phyloP scores from a whole-genome alignment of 2,888 invertebrate genomes.

The Dendrolimus pini region DNA sequence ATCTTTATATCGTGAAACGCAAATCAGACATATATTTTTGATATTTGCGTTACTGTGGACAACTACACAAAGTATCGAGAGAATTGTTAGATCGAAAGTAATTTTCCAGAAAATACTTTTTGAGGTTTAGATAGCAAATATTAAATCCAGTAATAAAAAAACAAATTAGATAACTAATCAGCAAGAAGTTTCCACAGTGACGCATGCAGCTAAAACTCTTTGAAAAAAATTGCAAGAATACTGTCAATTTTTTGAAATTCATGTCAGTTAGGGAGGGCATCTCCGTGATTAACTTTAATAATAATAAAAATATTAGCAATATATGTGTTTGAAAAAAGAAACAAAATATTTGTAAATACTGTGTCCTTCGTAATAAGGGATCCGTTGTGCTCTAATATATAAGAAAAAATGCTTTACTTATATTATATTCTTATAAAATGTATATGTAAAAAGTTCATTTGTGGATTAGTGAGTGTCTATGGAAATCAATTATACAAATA shows the following conservation, averaged over 20 bases:
- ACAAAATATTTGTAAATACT: conserved; percentile 53
- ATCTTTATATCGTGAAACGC: not conserved
- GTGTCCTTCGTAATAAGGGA: conserved; percentile 64
- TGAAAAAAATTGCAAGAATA: conserved; percentile 31
- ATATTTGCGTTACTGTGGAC: conserved; percentile 22
- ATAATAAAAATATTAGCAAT: conserved; percentile 22
- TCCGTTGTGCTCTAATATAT: conserved; percentile 66
- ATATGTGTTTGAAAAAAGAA: conserved; percentile 50
- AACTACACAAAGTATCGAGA: not conserved
- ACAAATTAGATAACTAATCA: no score
- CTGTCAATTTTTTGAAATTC: conserved; percentile 71
- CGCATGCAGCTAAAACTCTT: conserved; percentile 30
- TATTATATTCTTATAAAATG: conserved; percentile 75
- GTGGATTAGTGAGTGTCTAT: conserved; percentile 70
- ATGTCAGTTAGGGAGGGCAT: conserved; percentile 62
- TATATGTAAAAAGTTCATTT: conserved; percentile 69
- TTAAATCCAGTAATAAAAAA: no score
- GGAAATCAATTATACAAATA: conserved; percentile 52
- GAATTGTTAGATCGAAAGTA: not conserved
- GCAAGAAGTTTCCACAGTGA: conserved; percentile 36
- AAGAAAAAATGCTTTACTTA: conserved; percentile 73
- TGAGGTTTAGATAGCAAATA: conserved; percentile 14
- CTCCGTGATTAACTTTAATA: conserved; percentile 9
- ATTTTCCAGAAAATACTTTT: conserved; percentile 5
- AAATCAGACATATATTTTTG: conserved; percentile 16